phyloP scores from a whole-genome alignment of 2,113 vertebrate species.

The Phaethornis superciliosus region DNA sequence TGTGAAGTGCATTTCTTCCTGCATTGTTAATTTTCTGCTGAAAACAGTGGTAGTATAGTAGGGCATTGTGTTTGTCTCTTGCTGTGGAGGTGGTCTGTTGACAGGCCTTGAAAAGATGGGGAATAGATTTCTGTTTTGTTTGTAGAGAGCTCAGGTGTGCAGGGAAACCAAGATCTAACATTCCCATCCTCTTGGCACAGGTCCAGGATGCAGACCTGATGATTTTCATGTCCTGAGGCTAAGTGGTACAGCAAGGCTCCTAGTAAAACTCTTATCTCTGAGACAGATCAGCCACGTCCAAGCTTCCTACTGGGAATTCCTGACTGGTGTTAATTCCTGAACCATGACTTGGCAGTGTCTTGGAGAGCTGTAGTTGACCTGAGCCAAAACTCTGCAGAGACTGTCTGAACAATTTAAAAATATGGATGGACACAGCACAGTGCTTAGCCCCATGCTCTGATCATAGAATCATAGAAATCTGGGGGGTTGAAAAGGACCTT shows the following conservation, averaged over 20 bases:
- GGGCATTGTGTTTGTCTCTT: neutral
- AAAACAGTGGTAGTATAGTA: neutral
- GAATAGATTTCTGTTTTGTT: neutral
- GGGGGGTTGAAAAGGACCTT: no score
- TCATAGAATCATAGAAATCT: no score
- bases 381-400: neutral
- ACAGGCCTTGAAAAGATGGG: neutral
- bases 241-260: neutral
- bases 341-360: neutral
- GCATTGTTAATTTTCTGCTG: neutral
- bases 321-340: neutral
- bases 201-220: neutral
- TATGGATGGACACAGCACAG: neutral
- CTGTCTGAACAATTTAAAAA: neutral
- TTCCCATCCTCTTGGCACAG: neutral
- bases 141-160: neutral
- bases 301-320: neutral
- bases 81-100: neutral
- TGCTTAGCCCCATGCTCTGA: neutral
- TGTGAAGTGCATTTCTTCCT: neutral
- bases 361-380: neutral
- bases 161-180: neutral
- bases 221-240: neutral
- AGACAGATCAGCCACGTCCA: neutral
- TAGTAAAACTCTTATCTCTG: neutral